phyloP scores from a whole-genome alignment of 2,797 vertebrate genomes.

The Knipowitschia caucasica region DNA sequence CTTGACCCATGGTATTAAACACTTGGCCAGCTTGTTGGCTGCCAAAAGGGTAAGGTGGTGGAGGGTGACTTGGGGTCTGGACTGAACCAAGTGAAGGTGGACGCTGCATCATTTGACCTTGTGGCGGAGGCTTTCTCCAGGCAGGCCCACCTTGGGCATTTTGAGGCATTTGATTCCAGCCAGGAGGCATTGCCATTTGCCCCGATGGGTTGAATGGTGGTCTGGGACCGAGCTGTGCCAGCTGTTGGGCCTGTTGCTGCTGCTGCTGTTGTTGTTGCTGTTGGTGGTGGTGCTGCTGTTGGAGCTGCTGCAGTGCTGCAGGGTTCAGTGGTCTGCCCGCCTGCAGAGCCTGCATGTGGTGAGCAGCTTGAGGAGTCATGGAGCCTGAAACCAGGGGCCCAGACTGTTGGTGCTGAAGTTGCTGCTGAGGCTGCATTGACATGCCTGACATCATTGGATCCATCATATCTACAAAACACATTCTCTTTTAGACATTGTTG shows the following conservation, averaged over 20 bases:
- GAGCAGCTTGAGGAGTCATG: constrained; percentile 85
- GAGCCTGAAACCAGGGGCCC: constrained; percentile 81
- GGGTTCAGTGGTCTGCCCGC: constrained; percentile 88
- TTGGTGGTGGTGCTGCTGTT: constrained; percentile 86
- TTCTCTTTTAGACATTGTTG: not conserved
- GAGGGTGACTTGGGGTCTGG: constrained; percentile 95
- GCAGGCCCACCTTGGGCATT: constrained; percentile 84
- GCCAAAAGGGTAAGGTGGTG: constrained; percentile 96
- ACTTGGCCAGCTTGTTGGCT: constrained; percentile 95
- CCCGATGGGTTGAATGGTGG: constrained; percentile 87
- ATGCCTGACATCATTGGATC: constrained; percentile 90
- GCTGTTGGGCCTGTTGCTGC: constrained; percentile 74
- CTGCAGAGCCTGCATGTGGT: constrained; percentile 89
- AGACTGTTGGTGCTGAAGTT: constrained; percentile 75
- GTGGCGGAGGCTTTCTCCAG: constrained; percentile 92
- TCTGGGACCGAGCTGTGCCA: constrained; percentile 79
- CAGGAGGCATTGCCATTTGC: constrained; percentile 89
- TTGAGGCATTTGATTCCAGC: constrained; percentile 92
- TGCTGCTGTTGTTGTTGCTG: constrained; percentile 84
- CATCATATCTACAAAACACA: constrained; percentile 79
- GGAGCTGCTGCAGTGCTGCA: constrained; percentile 84
- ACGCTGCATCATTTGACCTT: constrained; percentile 85
- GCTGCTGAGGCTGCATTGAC: constrained; percentile 81
- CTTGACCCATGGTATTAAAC: constrained; percentile 84
- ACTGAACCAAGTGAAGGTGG: constrained; percentile 91